Base-by-base conservation (phyloP, 2,888 invertebrate species). In the Calliopum simillimum region DNA sequence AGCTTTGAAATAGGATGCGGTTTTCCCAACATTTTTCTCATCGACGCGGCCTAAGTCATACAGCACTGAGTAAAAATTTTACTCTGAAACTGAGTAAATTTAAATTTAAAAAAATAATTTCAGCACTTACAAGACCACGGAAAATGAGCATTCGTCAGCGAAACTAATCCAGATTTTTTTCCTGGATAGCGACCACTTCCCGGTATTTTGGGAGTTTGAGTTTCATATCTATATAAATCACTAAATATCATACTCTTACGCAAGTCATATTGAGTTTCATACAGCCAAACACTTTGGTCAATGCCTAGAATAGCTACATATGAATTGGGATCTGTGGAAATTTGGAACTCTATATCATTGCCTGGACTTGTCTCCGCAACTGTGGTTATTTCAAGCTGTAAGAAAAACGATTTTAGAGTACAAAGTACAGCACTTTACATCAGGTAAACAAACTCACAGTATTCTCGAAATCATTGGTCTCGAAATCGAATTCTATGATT, bases 301-400 rank as follows among this genome's bases (percentile, higher is more conserved):
- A 95, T 92, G 0, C 95, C 98, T 73, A 98, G 87, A 13, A 98
- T 86, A 3, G 95, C 96, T 19, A 97, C 92, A 77, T 92, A 91
- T 0, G 97, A 95, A 78, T 95, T 93, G 0, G 95, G 92, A 81
- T 93, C 94, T 0, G 97, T 93, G 16, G 89, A 88, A 14, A 98
- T 91, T 4, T 90, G 89, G 11, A 98, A 87, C 76, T 94, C 92
- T 1, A 97, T 90, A 70, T 92, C 89, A 19, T 91, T 89, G 65
- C 94, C 94, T 0, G 97, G 97, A 70, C 91, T 90, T 0, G 91
- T 91, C 83, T 91, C 90, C 2, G 87, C 85, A 5, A 89, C 89
- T 0, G 92, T 86, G 75, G 90, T 88, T 8, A 94, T 88, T 14
- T 93, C 90, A 56, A 94, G 89, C 92, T 92, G 14, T 19, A 16